Evolutionary conservation across 2,888 invertebrate genomes (phyloP).

Genomic region (Piscicola geometra): DNA sequence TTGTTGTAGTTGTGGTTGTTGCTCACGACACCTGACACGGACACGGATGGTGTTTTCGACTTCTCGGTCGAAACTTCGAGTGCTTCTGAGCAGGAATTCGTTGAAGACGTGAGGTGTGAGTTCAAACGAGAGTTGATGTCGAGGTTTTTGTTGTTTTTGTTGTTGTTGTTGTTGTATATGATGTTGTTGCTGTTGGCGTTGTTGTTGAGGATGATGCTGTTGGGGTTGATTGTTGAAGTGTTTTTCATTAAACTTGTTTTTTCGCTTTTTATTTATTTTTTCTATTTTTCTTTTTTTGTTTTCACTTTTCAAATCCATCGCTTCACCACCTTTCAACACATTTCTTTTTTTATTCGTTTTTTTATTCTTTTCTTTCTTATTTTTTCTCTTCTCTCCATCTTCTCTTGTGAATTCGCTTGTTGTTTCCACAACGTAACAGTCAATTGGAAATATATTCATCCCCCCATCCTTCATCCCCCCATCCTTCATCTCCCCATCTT

Average conservation of each 20-base stretch:
- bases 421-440: too few species aligned
- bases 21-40: background rate
- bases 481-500: too few species aligned
- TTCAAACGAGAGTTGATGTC: constrained; percentile 8
- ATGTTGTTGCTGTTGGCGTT: constrained; percentile 11
- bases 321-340: too few species aligned
- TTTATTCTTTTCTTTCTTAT: too few species aligned
- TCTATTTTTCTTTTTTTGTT: too few species aligned
- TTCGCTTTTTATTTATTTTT: background rate
- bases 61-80: constrained; percentile 24
- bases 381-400: too few species aligned
- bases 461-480: too few species aligned
- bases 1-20: background rate
- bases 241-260: background rate
- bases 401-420: too few species aligned
- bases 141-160: background rate
- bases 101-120: constrained; percentile 26
- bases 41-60: background rate
- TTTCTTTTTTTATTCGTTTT: too few species aligned
- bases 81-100: constrained; percentile 23
- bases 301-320: too few species aligned
- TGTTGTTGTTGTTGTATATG: constrained; percentile 1
- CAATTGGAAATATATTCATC: too few species aligned
- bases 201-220: background rate
- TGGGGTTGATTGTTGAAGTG: background rate